Conservation (phyloP, 1,140 invertebrate genomes). For the Harpegnathos saltator region DNA sequence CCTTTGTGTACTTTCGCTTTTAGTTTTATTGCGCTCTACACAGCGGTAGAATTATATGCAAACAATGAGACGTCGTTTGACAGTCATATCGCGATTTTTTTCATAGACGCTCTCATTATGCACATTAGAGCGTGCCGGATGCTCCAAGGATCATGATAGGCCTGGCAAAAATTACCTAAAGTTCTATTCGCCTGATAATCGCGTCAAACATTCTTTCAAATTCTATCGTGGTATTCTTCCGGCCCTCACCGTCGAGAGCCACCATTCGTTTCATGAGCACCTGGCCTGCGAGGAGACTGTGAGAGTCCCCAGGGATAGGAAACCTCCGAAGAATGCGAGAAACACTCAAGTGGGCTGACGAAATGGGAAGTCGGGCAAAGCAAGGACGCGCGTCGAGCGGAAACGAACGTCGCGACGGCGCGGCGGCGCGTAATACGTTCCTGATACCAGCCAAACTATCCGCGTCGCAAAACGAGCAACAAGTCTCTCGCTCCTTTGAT, state of each 20-base stretch:
- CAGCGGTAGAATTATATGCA: constrained; percentile 21
- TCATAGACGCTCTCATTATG: not conserved
- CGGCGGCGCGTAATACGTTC: constrained; percentile 71
- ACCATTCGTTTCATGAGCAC: constrained; percentile 72
- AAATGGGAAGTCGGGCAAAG: not conserved
- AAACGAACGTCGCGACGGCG: constrained; percentile 16
- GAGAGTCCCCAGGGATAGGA: constrained; percentile 79
- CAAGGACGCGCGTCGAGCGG: not conserved
- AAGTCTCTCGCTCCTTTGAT: constrained; percentile 33
- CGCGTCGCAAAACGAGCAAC: constrained; percentile 49
- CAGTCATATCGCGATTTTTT: not conserved
- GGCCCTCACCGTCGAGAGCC: not conserved
- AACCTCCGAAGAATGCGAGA: constrained; percentile 49
- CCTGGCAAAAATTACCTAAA: constrained; percentile 1
- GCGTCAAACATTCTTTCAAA: constrained; percentile 77
- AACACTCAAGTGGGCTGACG: not conserved
- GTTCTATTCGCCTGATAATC: constrained; percentile 72
- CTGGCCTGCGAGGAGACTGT: constrained; percentile 78
- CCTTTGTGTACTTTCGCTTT: no score
- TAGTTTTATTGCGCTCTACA: no score
- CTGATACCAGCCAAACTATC: constrained; percentile 75
- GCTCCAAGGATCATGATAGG: not conserved
- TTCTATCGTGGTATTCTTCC: constrained; percentile 66
- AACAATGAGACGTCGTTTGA: not conserved
- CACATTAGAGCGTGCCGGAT: not conserved